Conservation (phyloP, 2,888 invertebrate genomes). For the Tillus elongatus region DNA sequence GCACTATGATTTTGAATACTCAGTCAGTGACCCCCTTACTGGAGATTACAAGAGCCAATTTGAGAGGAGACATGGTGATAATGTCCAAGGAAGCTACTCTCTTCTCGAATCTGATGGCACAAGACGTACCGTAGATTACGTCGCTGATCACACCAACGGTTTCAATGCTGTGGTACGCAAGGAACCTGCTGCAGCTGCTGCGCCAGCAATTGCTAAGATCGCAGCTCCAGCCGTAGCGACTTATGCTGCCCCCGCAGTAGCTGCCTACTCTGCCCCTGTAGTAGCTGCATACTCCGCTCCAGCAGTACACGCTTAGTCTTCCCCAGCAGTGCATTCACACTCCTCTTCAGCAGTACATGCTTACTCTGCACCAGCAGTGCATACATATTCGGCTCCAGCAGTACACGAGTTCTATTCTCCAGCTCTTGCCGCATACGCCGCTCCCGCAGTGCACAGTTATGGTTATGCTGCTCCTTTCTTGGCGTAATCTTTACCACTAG, state of each 20-base stretch:
- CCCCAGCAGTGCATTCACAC: no score
- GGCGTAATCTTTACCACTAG: slow-evolving; percentile 9
- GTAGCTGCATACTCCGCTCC: slow-evolving; percentile 10
- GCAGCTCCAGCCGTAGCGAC: slow-evolving; percentile 16
- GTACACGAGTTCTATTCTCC: slow-evolving; percentile 2
- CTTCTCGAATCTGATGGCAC: slow-evolving; percentile 53
- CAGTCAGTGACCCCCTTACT: slow-evolving; percentile 48
- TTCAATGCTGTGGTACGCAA: slow-evolving; percentile 50
- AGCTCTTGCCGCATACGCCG: slow-evolving; percentile 8
- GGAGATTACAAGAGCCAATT: slow-evolving; percentile 53
- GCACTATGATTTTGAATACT: slow-evolving; percentile 35
- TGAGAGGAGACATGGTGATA: slow-evolving; percentile 56
- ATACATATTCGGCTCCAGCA: no score
- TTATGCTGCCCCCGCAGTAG: slow-evolving; percentile 5
- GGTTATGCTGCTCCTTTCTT: not conserved
- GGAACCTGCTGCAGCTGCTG: slow-evolving; percentile 46
- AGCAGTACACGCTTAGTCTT: not conserved
- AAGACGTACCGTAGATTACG: slow-evolving; percentile 54
- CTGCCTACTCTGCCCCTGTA: slow-evolving; percentile 4
- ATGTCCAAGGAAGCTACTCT: slow-evolving; percentile 52
- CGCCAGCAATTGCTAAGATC: slow-evolving; percentile 15
- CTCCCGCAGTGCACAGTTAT: slow-evolving; percentile 7
- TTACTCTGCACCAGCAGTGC: no score
- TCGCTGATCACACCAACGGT: slow-evolving; percentile 46
- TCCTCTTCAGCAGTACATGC: no score